These are phyloP conservation scores for Actenoides hombroni DNA, from an alignment of 2,113 vertebrate species.

Conservation along the genomic window DNA sequence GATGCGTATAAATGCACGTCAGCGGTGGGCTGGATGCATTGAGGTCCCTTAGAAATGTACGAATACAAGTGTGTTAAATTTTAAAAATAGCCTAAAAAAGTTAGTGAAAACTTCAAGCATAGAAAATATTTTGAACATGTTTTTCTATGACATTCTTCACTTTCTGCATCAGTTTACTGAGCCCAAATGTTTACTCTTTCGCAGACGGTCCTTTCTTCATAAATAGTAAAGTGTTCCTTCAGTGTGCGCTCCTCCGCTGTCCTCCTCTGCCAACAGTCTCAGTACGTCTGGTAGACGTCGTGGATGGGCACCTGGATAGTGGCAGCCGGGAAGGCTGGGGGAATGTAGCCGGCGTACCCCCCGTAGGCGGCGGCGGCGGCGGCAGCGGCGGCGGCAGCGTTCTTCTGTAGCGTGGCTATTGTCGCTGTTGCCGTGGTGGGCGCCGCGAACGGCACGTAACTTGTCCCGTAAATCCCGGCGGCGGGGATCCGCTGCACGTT, in stretches of 20 bases:
- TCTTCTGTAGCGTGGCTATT: constrained; percentile 95
- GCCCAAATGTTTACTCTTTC: constrained; percentile 64
- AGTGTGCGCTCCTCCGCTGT: constrained; percentile 35
- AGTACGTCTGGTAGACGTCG: constrained; percentile 94
- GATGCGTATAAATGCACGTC: constrained; percentile 51
- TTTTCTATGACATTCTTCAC: constrained; percentile 69
- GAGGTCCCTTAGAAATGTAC: constrained; percentile 76
- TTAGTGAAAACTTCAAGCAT: constrained; percentile 78
- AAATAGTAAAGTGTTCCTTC: constrained; percentile 91
- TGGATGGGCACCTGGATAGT: constrained; percentile 93
- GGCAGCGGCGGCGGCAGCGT: constrained; percentile 72
- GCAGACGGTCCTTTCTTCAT: constrained; percentile 79
- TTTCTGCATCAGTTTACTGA: constrained; percentile 35
- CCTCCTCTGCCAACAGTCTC: constrained; percentile 20
- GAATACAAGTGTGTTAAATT: constrained; percentile 65
- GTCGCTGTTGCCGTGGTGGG: constrained; percentile 82
- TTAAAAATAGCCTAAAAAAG: constrained; percentile 75
- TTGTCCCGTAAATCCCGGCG: constrained; percentile 85
- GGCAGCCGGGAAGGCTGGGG: constrained; percentile 88
- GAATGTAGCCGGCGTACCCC: constrained; percentile 87
- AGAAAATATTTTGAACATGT: constrained; percentile 74
- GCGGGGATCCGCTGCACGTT: constrained; percentile 89
- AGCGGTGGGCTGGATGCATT: constrained; percentile 54
- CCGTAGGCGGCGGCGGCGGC: constrained; percentile 85
- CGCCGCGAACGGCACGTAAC: constrained; percentile 88